These are phyloP conservation scores for Malthinus seriepunctatus DNA, from an alignment of 2,888 invertebrate species.

Conservation along the genomic window DNA sequence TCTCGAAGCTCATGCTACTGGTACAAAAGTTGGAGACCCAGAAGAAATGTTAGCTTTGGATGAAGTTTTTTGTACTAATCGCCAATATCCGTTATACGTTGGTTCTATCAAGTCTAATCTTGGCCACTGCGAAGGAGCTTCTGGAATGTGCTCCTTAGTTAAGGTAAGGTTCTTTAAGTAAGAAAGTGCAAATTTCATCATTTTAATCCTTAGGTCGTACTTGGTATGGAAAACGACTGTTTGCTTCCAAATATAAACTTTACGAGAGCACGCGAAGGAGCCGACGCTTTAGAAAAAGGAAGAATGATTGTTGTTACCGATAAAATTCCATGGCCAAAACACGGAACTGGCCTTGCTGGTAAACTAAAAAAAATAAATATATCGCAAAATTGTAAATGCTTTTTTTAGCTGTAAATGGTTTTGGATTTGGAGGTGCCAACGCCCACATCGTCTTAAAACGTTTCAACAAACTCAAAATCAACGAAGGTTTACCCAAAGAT, in stretches of 20 bases:
- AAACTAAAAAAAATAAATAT: too few relatives aligned
- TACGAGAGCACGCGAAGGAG: conserved; percentile 53
- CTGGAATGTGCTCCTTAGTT: conserved; percentile 61
- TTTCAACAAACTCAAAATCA: conserved; percentile 63
- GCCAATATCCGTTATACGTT: conserved; percentile 77
- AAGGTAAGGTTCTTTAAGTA: conserved; percentile 46
- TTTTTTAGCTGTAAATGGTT: conserved; percentile 79
- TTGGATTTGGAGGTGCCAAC: conserved; percentile 93
- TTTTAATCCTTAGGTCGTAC: conserved; percentile 14
- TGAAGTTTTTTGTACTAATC: conserved; percentile 73
- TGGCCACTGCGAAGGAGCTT: conserved; percentile 89
- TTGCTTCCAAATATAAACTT: conserved; percentile 89
- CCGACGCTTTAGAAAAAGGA: conserved; percentile 65
- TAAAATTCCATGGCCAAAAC: conserved; percentile 62
- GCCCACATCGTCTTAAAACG: conserved; percentile 71
- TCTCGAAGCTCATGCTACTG: conserved; percentile 87
- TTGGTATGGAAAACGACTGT: conserved; percentile 75
- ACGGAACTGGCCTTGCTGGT: conserved; percentile 9
- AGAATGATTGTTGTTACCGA: conserved; percentile 74
- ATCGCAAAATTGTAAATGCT: too few relatives aligned
- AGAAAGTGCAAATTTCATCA: too few relatives aligned
- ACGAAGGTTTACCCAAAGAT: conserved; percentile 62
- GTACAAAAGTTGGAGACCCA: conserved; percentile 86
- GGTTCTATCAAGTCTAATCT: conserved; percentile 94
- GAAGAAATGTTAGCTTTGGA: conserved; percentile 86